phyloP scores from a whole-genome alignment of 2,113 vertebrate species.

The Acrocephalus arundinaceus region DNA sequence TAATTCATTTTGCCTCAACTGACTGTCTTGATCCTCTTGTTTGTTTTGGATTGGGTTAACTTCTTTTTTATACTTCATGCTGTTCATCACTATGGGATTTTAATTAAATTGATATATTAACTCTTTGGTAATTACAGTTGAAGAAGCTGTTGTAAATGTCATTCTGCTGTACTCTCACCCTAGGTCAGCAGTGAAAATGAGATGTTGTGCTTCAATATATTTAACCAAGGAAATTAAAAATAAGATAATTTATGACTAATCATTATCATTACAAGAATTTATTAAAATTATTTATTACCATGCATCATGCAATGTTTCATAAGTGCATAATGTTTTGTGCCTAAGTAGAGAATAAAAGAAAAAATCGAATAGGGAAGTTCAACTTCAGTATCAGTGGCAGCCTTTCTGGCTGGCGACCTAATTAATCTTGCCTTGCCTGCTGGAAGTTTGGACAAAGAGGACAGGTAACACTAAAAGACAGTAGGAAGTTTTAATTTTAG shows the following conservation, averaged over 20 bases:
- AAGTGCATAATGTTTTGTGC: neutral
- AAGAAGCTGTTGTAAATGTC: conserved; percentile 69
- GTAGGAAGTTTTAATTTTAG: neutral
- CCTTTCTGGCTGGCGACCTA: neutral
- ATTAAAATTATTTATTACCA: conserved; percentile 42
- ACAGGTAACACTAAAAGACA: neutral
- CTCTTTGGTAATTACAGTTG: conserved; percentile 66
- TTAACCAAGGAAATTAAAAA: conserved; percentile 59
- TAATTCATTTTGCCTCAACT: conserved; percentile 51
- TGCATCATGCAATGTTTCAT: neutral
- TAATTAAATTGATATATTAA: conserved; percentile 77
- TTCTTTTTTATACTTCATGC: conserved; percentile 66
- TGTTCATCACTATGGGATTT: conserved; percentile 67
- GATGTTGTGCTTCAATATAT: conserved; percentile 1
- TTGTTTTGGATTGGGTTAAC: conserved; percentile 63
- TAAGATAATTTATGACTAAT: conserved; percentile 52
- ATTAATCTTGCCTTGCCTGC: neutral
- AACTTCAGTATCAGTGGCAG: neutral
- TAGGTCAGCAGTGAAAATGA: conserved; percentile 57
- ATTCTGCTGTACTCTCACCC: conserved; percentile 21
- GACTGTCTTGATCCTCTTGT: conserved; percentile 57
- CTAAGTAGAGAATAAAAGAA: conserved; percentile 5
- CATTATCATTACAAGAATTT: conserved; percentile 29
- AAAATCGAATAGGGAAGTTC: neutral
- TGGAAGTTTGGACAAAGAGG: neutral